phyloP scores from a whole-genome alignment of 2,113 vertebrate genomes.

The Rhipidura dahli region DNA sequence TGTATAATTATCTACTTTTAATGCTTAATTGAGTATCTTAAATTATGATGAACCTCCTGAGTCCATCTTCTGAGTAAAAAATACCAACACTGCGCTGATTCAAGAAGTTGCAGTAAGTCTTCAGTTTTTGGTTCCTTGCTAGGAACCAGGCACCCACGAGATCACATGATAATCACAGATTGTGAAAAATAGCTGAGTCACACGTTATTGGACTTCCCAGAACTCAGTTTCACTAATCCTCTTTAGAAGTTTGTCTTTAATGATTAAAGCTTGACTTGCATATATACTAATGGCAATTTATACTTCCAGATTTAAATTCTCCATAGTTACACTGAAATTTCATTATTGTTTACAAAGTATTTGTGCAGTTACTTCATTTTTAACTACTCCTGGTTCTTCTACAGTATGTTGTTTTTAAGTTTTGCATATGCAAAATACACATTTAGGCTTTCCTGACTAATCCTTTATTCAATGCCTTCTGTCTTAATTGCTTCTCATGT shows the following conservation, averaged over 20 bases:
- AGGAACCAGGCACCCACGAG: neutral
- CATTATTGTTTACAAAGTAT: neutral
- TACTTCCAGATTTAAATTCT: neutral
- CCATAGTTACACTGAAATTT: neutral
- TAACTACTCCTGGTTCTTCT: neutral
- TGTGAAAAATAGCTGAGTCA: neutral
- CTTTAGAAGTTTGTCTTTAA: neutral
- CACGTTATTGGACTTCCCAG: neutral
- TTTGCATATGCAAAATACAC: neutral
- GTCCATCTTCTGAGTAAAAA: neutral
- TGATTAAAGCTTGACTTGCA: neutral
- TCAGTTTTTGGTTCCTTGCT: neutral
- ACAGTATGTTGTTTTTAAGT: neutral
- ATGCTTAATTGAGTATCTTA: neutral
- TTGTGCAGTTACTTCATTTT: neutral
- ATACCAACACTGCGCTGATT: rapidly evolving
- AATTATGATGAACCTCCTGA: neutral
- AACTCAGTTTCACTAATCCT: neutral
- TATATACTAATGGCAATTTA: neutral
- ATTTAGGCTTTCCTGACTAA: neutral
- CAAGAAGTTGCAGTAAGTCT: neutral
- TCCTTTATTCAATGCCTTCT: neutral
- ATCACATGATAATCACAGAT: neutral
- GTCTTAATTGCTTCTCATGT: neutral
- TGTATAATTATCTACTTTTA: neutral